Base-by-base conservation (phyloP, 2,888 invertebrate genomes). In the Chironomus riparius region DNA sequence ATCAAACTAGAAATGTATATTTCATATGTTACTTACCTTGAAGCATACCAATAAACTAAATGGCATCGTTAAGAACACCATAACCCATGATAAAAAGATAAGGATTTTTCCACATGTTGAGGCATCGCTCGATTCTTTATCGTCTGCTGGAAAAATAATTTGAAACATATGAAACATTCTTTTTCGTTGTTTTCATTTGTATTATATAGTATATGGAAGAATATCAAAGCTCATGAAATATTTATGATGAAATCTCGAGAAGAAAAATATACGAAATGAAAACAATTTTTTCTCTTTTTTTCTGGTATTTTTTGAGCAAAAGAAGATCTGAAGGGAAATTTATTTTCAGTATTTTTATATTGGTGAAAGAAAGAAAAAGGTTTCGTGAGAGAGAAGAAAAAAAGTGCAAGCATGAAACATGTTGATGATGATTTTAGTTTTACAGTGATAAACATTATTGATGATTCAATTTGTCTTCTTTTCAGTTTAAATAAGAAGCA, bases 11-110 rank as follows among this genome's bases (percentile, higher is more conserved):
- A 50, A 50, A 38, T 68, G 22, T 65, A 28, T 15, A 68, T 28
- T 15, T n/a, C 68, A 38, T 12, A 56, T 13, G 5, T 65, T 21
- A 74, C 74, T 74, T 47, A 74, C 74, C 92, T 97, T 97, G 82
- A 97, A 94, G 83, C 95, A 96, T 77, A 97, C 88, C 83, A 95
- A 91, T 5, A 97, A 87, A 0, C 96, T 96, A 81, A 97, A 93
- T 0, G 97, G 97, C 89, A 97, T 91, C 0, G 97, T 96, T 61
- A 93, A 79, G 21, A 91, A 83, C 48, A 97, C 93, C 47, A 97
- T 82, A 3, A 92, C 82, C 91, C 95, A 95, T 6, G 96, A 94
- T 48, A 97, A 83, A 22, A 87, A 86, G 65, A 93, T 91, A 68
- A 97, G 86, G 77, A 96, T 89, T 83, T 90, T 91, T 4, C 95